Conservation (phyloP, 2,888 invertebrate species). For the Diachrysia chrysitis region DNA sequence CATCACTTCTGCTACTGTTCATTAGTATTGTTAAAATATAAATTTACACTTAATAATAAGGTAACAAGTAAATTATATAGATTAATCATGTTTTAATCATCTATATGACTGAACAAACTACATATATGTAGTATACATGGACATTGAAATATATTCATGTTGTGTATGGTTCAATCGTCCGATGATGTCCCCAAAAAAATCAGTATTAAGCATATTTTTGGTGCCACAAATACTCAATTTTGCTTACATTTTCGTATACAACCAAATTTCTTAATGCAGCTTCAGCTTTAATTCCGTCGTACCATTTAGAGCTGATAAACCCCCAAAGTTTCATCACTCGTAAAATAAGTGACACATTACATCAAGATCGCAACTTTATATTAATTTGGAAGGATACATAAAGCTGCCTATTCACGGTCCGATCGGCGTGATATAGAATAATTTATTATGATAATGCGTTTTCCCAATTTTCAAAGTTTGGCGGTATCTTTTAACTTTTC, state of each 20-base stretch:
- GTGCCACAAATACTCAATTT: no score
- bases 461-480: slow-evolving; percentile 53
- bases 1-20: no score
- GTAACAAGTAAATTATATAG: no score
- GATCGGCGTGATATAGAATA: slow-evolving; percentile 58
- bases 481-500: slow-evolving; percentile 46
- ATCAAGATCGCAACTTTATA: slow-evolving; percentile 40
- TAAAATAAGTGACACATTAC: slow-evolving; percentile 43
- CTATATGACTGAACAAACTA: neutral
- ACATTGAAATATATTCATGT: no score
- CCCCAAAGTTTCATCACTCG: slow-evolving; percentile 27
- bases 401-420: slow-evolving; percentile 56
- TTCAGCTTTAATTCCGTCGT: slow-evolving; percentile 32
- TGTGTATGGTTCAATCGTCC: no score
- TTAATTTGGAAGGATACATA: slow-evolving; percentile 46
- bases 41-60: no score
- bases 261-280: slow-evolving; percentile 9
- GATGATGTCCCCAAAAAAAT: no score
- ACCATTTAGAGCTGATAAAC: slow-evolving; percentile 36
- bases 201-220: no score
- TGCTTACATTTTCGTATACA: no score
- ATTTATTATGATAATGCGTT: slow-evolving; percentile 59
- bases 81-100: slow-evolving; percentile 4
- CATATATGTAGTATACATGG: no score
- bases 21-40: no score